phyloP scores from a whole-genome alignment of 2,888 invertebrate genomes.

The Melieria crassipennis region DNA sequence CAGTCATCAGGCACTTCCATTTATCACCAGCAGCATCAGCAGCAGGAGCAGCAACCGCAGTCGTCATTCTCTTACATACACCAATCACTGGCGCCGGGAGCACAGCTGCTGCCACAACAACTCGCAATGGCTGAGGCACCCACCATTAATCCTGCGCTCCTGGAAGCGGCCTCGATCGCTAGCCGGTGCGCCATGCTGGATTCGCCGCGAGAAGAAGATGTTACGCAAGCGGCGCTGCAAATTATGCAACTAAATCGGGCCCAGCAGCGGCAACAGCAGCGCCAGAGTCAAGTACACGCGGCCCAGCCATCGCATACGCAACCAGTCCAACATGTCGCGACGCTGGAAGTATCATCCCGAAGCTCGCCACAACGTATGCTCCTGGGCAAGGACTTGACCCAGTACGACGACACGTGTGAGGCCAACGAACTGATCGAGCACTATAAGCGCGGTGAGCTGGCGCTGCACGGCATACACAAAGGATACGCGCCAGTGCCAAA shows the following conservation, averaged over 20 bases:
- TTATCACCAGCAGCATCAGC: constrained; percentile 32
- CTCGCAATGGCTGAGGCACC: constrained; percentile 40
- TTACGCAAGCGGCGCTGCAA: constrained; percentile 52
- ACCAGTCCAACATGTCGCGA: constrained; percentile 26
- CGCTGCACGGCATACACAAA: constrained; percentile 55
- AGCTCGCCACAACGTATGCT: constrained; percentile 11
- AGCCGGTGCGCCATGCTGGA: constrained; percentile 47
- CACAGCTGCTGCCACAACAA: constrained; percentile 31
- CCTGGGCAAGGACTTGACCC: constrained; percentile 49
- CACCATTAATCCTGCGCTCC: constrained; percentile 64
- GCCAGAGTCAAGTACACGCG: constrained; percentile 29
- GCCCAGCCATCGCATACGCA: constrained; percentile 28
- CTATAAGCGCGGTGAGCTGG: constrained; percentile 57
- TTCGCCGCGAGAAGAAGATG: constrained; percentile 47
- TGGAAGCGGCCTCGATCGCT: constrained; percentile 63
- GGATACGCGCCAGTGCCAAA: constrained; percentile 64
- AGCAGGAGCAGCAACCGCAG: constrained; percentile 55
- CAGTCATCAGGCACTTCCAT: constrained; percentile 21
- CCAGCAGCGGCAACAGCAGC: constrained; percentile 43
- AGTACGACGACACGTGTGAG: constrained; percentile 54
- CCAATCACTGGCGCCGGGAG: constrained; percentile 51
- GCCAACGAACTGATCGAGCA: constrained; percentile 58
- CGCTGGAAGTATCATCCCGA: constrained; percentile 17
- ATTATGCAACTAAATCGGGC: constrained; percentile 52
- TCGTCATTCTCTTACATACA: constrained; percentile 51